Base-by-base conservation (phyloP, 1,140 invertebrate species). In the Drosophila obscura region DNA sequence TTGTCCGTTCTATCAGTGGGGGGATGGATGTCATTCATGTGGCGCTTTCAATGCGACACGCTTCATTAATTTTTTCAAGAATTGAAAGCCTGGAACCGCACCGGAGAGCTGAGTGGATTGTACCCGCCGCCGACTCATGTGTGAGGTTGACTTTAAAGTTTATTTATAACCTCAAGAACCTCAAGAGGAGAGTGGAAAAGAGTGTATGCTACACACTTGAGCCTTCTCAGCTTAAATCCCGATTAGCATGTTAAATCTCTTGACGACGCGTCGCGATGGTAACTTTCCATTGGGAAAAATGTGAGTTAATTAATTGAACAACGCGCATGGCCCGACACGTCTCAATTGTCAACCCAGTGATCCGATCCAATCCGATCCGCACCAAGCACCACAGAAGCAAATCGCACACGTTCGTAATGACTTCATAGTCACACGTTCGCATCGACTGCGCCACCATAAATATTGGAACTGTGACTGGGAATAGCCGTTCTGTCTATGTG, bases 241-340 rank as follows among this genome's bases (percentile, higher is more conserved):
- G 81, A 87, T 81, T 87, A 85, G 60, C 81, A 73, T 77, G 69
- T 87, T 82, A 76, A 84, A 60, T 82, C 65, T 64, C 57, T 56
- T 39, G 77, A 62, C 60, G 72, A 48, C 48, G 35, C 35, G 35
- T 11, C 35, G 35, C 35, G 11, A 39, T 8, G 51, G 82, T 87
- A 81, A 81, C 77, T 81, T 87, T 85, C 78, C 78, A 68, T 44
- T 57, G 73, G 56, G 48, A 77, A 69, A 72, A 55, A 71, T 58
- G 53, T 35, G 57, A 76, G 78, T 88, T 82, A 88, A 87, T 88
- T 88, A 87, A 88, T 82, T 87, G 78, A 88, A 78, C 78, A 78
- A 73, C 44, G 75, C 74, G 82, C 80, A 62, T 59, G 62, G 52
- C 53, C 28, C 44, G 52, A 60, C 50, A 82, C 74, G 69, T 74